Evolutionary conservation across 2,888 invertebrate genomes (phyloP), one percentile per base, ranked within the genome.

Genomic region (Acrobasis repandana): DNA sequence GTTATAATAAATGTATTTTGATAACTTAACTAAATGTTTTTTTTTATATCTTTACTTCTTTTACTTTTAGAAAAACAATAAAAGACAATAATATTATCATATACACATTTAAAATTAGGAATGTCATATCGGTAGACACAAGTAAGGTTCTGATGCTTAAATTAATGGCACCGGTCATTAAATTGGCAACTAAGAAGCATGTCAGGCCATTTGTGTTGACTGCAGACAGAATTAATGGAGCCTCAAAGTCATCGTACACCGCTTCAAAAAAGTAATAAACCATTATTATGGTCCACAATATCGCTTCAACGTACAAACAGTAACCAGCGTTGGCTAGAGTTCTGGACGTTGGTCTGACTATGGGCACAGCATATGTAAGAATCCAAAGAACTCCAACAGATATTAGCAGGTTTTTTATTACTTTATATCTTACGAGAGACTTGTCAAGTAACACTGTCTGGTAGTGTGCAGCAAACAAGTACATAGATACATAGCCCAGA

Each of bases 151-250:
- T 89, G 14, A 96, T 84, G 11, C 89, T 84, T 76, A 97, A 90
- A 88, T 98, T 98, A 6, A 98, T 92, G 3, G 94, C 76, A 10
- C 98, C 98, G 0, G 98, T 99, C 15, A 96, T 78, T 36, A 98
- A 68, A 90, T 99, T 99, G 1, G 96, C 95, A 14, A 96, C 67
- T 59, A 99, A 86, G 82, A 99, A 99, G 82, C 96, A 97, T n/a
- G 94, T 78, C 36, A 98, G 86, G 1, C 97, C 97, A 88, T 97
- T 97, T 66, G 93, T 94, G 85, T 97, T 97, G 34, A 98, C 93
- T 16, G 95, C 94, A 68, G 94, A 93, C 58, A 96, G 92, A 65
- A 96, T 92, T 47, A 93, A 76, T 56, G 96, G 94, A 15, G 92
- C 82, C 54, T 76, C 65, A 65, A 79, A 75, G 51, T 86, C 73